These are phyloP conservation scores for Lophotriccus pileatus DNA, from an alignment of 2,797 vertebrate species.

Conservation along the genomic window DNA sequence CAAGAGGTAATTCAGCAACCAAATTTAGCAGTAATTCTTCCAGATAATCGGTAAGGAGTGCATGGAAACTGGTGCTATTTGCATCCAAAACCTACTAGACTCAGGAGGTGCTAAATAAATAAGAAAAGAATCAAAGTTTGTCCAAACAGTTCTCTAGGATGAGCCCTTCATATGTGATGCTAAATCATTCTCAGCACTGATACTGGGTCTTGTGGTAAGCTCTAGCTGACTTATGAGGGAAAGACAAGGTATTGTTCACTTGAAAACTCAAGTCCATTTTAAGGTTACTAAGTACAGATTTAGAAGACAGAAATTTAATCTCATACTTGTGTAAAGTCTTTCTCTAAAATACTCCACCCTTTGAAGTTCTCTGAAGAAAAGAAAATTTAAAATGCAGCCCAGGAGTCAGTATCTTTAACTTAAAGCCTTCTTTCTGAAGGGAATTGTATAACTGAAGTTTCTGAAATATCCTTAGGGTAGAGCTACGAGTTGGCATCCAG, in stretches of 20 bases:
- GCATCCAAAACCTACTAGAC: background rate
- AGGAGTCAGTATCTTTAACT: background rate
- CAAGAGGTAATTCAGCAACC: background rate
- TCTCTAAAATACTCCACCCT: background rate
- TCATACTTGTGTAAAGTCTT: background rate
- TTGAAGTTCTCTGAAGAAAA: constrained; percentile 26
- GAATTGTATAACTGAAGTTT: constrained; percentile 17
- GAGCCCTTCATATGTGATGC: background rate
- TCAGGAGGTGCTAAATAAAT: background rate
- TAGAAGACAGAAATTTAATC: background rate
- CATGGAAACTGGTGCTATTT: background rate
- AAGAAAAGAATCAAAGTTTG: background rate
- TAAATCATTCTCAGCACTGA: background rate
- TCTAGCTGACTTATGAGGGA: background rate
- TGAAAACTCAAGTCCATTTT: background rate
- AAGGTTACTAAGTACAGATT: background rate
- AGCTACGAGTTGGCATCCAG: background rate
- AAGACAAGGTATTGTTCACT: background rate
- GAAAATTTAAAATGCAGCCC: constrained; percentile 19
- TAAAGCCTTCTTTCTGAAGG: constrained; percentile 42
- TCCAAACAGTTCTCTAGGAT: background rate
- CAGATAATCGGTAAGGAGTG: background rate
- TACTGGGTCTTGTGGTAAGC: background rate
- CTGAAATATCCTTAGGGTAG: constrained; percentile 33
- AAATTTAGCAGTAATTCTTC: background rate